A percentile compares a stretch with the other conserved stretches of the same genome.
Conservation (phyloP, 2,113 vertebrate species). For the Prochilodus magdalenae region DNA sequence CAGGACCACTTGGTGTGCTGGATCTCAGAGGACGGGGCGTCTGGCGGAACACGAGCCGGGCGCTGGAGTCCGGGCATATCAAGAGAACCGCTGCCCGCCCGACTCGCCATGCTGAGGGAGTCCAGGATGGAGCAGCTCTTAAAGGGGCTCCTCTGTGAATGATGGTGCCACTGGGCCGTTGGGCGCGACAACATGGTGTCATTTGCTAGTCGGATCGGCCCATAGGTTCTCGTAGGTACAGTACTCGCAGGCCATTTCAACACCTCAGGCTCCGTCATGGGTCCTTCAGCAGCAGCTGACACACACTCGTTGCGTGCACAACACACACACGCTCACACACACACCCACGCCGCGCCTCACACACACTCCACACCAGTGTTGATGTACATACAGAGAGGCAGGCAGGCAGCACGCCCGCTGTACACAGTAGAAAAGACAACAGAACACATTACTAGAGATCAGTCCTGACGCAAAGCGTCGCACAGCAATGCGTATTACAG, state of each 20-base stretch:
- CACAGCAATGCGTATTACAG: no score
- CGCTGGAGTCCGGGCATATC: constrained; percentile 96
- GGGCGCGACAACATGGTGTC: constrained; percentile 98
- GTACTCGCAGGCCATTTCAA: constrained; percentile 99
- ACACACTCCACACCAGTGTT: background rate
- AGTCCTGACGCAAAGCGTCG: no score
- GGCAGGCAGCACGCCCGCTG: constrained; percentile 21
- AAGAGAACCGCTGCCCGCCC: constrained; percentile 87
- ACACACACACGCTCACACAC: background rate
- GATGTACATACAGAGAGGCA: background rate
- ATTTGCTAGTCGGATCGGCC: constrained; percentile 98
- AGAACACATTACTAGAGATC: constrained; percentile 2
- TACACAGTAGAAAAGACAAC: background rate
- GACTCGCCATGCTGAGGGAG: constrained; percentile 87
- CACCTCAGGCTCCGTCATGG: constrained; percentile 92
- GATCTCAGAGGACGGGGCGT: constrained; percentile 80
- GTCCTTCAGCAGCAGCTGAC: constrained; percentile 65
- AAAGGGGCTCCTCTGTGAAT: constrained; percentile 97
- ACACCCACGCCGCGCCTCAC: background rate
- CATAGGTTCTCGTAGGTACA: constrained; percentile 99
- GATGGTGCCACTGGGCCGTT: constrained; percentile 90
- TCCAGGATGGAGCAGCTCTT: constrained; percentile 87
- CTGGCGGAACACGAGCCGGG: constrained; percentile 89
- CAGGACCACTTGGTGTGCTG: constrained; percentile 95
- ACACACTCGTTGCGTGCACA: no score